phyloP scores from a whole-genome alignment of 1,140 invertebrate genomes.

The Panagrolaimus sp. region DNA sequence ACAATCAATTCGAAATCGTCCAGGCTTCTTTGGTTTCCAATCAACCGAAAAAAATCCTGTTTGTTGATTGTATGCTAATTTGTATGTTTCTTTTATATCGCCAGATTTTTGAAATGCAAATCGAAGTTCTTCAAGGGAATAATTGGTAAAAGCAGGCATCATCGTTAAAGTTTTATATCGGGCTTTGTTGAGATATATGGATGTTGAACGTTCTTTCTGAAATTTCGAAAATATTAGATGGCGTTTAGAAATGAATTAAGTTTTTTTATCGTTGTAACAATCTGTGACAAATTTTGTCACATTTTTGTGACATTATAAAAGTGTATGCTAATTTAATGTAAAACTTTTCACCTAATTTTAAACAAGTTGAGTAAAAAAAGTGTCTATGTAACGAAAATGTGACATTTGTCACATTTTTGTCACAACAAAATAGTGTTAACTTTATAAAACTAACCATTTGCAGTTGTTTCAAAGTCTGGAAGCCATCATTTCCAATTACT shows the following conservation, averaged over 20 bases:
- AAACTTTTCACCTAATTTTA: no score
- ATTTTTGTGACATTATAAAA: no score
- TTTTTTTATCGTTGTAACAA: no score
- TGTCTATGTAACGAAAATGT: no score
- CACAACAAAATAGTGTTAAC: not conserved
- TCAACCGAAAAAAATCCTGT: constrained; percentile 68
- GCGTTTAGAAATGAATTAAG: no score
- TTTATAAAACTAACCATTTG: constrained; percentile 23
- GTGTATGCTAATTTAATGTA: no score
- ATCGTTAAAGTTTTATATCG: constrained; percentile 45
- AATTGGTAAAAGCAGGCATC: constrained; percentile 77
- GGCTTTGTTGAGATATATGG: constrained; percentile 42
- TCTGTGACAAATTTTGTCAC: no score
- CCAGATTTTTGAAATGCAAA: constrained; percentile 64
- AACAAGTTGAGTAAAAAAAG: no score
- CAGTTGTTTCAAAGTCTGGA: constrained; percentile 15
- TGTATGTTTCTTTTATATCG: constrained; percentile 74
- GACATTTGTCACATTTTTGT: not conserved
- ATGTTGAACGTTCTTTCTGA: constrained; percentile 40
- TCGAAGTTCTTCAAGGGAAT: constrained; percentile 86
- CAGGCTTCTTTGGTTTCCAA: constrained; percentile 83
- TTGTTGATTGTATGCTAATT: constrained; percentile 72
- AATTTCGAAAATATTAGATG: no score
- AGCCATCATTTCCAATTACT: not conserved
- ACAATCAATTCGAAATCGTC: constrained; percentile 76